Evolutionary conservation across 2,797 vertebrate species (phyloP).

Genomic region (Petrocephalus sullivani): DNA sequence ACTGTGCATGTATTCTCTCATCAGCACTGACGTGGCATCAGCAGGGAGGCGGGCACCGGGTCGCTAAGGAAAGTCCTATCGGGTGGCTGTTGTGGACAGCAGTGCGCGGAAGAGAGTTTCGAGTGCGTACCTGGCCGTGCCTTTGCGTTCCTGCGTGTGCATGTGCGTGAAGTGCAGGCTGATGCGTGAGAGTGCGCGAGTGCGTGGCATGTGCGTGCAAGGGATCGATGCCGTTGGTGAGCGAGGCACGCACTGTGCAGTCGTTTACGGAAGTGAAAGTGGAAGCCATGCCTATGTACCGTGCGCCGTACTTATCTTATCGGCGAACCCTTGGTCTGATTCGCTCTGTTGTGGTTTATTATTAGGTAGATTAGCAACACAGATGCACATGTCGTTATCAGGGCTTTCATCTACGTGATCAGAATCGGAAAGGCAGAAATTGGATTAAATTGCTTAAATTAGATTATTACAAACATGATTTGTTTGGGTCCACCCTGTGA

Average conservation of each 20-base stretch:
- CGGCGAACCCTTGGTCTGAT: neutral
- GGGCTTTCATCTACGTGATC: neutral
- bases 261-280: slow-evolving; percentile 23
- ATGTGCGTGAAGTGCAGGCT: neutral
- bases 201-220: slow-evolving; percentile 1
- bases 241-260: neutral
- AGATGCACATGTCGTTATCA: neutral
- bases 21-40: neutral
- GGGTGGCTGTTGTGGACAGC: neutral
- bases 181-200: neutral
- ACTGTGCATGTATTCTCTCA: neutral
- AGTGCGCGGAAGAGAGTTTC: neutral
- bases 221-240: neutral
- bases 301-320: neutral
- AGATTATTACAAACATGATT: neutral
- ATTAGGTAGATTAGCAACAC: neutral
- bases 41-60: neutral
- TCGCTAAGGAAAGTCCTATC: neutral
- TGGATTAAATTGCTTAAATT: neutral
- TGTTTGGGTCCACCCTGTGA: neutral
- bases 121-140: neutral
- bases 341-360: neutral
- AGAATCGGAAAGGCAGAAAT: neutral
- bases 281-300: neutral
- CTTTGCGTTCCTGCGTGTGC: neutral